Conservation (phyloP, 2,113 vertebrate species). For the Geococcyx californianus region DNA sequence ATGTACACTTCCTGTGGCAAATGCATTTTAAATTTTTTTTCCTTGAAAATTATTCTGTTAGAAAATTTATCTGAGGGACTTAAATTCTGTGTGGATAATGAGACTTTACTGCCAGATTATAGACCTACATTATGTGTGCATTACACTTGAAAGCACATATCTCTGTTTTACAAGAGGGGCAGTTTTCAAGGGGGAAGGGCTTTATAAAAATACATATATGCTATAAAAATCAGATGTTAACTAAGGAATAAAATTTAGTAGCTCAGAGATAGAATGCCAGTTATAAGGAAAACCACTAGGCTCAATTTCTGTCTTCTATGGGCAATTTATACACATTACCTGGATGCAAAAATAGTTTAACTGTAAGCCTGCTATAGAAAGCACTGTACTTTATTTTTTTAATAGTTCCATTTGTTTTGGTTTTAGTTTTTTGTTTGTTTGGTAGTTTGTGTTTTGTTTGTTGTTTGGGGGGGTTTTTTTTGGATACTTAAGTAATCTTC, state of each 20-base stretch:
- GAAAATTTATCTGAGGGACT: conserved; percentile 33
- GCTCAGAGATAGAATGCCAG: not conserved
- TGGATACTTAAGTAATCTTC: conserved; percentile 53
- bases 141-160: not conserved
- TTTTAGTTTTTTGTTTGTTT: not conserved
- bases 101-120: not conserved
- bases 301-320: not conserved
- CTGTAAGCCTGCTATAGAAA: conserved; percentile 14
- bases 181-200: not conserved
- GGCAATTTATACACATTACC: not conserved
- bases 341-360: conserved; percentile 10
- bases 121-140: conserved; percentile 6
- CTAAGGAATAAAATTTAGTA: not conserved
- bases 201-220: not conserved
- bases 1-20: conserved; percentile 46
- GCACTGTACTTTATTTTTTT: not conserved
- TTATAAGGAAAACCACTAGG: not conserved
- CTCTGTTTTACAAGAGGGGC: not conserved
- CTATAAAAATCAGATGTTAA: not conserved
- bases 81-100: conserved; percentile 16
- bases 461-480: not conserved
- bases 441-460: not conserved
- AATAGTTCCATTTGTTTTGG: not conserved
- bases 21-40: conserved; percentile 15
- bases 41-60: conserved; percentile 33